phyloP scores from a whole-genome alignment of 2,113 vertebrate species.

The Etia nguti region DNA sequence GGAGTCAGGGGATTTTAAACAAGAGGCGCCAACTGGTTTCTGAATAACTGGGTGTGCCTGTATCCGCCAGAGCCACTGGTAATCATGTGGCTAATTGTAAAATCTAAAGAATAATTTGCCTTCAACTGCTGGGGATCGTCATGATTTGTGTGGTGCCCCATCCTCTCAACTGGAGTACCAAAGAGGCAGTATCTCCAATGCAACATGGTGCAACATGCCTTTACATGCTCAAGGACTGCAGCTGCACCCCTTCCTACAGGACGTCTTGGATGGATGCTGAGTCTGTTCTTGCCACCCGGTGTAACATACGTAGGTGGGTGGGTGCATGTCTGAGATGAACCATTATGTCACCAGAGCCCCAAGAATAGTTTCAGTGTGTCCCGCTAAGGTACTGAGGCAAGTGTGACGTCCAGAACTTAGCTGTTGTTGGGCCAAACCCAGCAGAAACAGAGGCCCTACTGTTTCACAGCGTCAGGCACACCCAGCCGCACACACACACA shows the following conservation, averaged over 20 bases:
- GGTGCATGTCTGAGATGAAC: constrained; percentile 31
- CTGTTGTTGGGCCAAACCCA: constrained; percentile 60
- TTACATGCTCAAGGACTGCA: neutral
- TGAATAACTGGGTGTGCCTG: constrained; percentile 16
- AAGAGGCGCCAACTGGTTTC: neutral
- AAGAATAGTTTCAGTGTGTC: constrained; percentile 72
- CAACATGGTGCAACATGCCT: neutral
- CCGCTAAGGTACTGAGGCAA: constrained; percentile 33
- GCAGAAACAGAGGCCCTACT: constrained; percentile 71
- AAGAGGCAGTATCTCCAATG: neutral
- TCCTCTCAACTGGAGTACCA: neutral
- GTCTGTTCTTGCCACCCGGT: neutral
- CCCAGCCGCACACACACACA: constrained; percentile 29
- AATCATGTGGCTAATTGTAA: neutral
- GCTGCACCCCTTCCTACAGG: neutral
- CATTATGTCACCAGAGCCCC: constrained; percentile 64
- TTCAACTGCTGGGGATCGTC: neutral
- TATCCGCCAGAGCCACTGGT: neutral
- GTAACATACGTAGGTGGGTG: constrained; percentile 1
- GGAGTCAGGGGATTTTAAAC: neutral
- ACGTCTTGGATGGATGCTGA: constrained; percentile 32
- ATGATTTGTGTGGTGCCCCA: neutral
- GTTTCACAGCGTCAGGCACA: constrained; percentile 59
- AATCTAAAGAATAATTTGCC: neutral
- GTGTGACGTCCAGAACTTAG: constrained; percentile 62